Percentiles rank a stretch among this genome's conserved stretches.
Evolutionary conservation across 2,888 invertebrate genomes (phyloP).

Genomic region (Chouioia cunea): DNA sequence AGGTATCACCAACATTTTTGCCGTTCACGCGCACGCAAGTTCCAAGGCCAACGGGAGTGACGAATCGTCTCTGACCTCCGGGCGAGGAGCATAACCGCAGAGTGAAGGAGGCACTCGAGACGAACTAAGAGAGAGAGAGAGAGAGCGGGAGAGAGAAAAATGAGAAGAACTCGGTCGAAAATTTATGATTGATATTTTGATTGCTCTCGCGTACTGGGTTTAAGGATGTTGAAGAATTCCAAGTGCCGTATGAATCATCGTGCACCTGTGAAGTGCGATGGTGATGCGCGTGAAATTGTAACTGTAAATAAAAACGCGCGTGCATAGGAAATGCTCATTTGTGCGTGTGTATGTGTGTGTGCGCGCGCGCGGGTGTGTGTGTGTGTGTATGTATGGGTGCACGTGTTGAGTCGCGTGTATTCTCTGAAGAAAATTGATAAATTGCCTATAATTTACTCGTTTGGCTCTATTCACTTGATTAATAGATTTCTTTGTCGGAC

Average conservation of each 20-base stretch:
- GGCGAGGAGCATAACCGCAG: slow-evolving; percentile 5
- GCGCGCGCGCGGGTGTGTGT: too few species aligned
- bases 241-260: slow-evolving; percentile 22
- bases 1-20: too few species aligned
- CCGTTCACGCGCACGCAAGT: slow-evolving; percentile 14
- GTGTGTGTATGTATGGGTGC: too few species aligned
- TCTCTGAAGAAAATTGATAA: slow-evolving; percentile 14
- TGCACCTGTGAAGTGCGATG: slow-evolving; percentile 8
- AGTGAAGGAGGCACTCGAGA: too few species aligned
- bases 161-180: slow-evolving; percentile 14
- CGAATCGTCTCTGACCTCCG: slow-evolving; percentile 48
- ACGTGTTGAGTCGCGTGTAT: too few species aligned
- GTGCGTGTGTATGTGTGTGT: too few species aligned
- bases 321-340: too few species aligned
- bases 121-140: too few species aligned
- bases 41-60: slow-evolving; percentile 46
- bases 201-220: slow-evolving; percentile 20
- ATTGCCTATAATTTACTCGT: slow-evolving; percentile 23
- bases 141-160: too few species aligned
- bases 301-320: not conserved
- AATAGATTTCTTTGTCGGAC: slow-evolving; percentile 1
- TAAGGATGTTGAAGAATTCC: slow-evolving; percentile 1
- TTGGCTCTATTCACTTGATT: slow-evolving; percentile 21
- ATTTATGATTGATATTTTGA: slow-evolving; percentile 48
- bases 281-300: slow-evolving; percentile 16